Conservation (phyloP, 2,113 vertebrate genomes). For the Coptodon bakossiorum region DNA sequence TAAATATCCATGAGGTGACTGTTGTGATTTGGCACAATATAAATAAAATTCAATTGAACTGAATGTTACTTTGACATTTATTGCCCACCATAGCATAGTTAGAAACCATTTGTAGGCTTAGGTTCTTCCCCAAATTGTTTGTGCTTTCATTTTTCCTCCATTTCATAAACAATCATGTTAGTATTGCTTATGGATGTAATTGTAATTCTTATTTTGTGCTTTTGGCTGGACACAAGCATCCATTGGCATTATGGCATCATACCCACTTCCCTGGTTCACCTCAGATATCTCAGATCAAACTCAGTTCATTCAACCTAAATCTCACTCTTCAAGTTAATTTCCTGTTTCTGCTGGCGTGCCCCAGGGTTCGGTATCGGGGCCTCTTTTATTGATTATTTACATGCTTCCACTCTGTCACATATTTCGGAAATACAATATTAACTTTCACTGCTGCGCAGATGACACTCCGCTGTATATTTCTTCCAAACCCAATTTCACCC, state of each 20-base stretch:
- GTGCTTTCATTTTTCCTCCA: neutral
- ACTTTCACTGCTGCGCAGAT: neutral
- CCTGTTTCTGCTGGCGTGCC: neutral
- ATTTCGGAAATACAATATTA: neutral
- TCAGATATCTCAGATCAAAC: neutral
- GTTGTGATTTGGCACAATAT: neutral
- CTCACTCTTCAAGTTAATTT: neutral
- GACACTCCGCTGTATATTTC: neutral
- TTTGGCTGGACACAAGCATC: neutral
- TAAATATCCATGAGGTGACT: neutral
- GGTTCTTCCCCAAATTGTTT: neutral
- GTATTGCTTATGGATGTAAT: neutral
- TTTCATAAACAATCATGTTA: neutral
- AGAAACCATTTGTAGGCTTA: neutral
- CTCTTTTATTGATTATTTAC: neutral
- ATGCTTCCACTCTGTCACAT: neutral
- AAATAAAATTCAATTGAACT: neutral
- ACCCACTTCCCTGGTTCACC: neutral
- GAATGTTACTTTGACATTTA: neutral
- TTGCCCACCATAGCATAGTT: neutral
- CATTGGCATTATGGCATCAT: neutral
- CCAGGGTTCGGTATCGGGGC: neutral
- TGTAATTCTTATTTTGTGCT: neutral
- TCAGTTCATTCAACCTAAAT: neutral
- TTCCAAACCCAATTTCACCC: neutral